Evolutionary conservation across 1,140 invertebrate species (phyloP).

Genomic region (Oedothorax gibbosus): DNA sequence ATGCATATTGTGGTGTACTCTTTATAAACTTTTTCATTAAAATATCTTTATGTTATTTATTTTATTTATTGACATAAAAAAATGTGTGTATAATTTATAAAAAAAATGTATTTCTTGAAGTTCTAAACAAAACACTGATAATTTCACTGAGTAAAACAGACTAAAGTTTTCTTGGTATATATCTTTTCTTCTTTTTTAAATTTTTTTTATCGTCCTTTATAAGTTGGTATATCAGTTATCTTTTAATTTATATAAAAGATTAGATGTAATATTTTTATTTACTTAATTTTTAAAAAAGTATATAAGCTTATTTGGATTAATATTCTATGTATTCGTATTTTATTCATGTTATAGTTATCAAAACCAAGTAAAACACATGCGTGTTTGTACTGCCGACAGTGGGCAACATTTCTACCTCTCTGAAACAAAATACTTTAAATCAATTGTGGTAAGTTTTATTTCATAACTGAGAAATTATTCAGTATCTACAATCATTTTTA

Average conservation of each 20-base stretch:
- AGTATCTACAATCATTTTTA: too few species aligned
- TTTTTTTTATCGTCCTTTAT: too few species aligned
- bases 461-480: background rate
- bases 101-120: background rate
- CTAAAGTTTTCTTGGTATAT: background rate
- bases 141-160: background rate
- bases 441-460: conserved; percentile 74
- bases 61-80: background rate
- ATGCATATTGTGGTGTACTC: background rate
- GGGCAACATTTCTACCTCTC: conserved; percentile 82
- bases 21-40: background rate
- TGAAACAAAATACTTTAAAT: conserved; percentile 89
- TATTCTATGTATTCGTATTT: background rate
- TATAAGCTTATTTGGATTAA: background rate
- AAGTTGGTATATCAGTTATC: too few species aligned
- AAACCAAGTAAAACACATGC: conserved; percentile 91
- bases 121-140: background rate
- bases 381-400: conserved; percentile 75
- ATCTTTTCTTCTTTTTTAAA: background rate
- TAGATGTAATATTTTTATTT: too few species aligned
- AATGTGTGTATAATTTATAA: background rate
- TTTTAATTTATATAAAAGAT: background rate
- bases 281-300: too few species aligned
- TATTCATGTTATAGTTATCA: conserved; percentile 72
- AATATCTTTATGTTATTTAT: background rate